Conservation (phyloP, 2,113 vertebrate species). For the Amblyopsis rosae region DNA sequence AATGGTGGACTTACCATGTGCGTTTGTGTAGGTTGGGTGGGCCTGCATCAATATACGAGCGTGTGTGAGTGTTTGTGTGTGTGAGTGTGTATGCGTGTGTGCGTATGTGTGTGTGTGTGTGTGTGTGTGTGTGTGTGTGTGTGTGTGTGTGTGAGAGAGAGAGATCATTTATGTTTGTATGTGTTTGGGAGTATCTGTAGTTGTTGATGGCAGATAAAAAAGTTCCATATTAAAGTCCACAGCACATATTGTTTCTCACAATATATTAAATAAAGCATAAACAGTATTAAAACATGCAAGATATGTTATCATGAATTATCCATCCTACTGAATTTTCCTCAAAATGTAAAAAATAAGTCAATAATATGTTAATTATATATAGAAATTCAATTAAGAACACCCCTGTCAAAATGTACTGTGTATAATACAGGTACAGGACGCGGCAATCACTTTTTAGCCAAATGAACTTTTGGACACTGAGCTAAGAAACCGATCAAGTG, state of each 20-base stretch:
- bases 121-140: background rate
- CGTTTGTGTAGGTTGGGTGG: background rate
- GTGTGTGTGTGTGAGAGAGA: background rate
- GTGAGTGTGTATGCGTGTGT: conserved; percentile 11
- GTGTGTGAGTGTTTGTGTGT: conserved; percentile 4
- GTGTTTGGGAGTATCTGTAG: conserved; percentile 6
- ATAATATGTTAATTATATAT: too few relatives aligned
- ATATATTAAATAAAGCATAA: conserved; percentile 23
- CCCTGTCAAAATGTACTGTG: too few relatives aligned
- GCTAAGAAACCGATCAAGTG: conserved; percentile 1
- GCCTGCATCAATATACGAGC: too few relatives aligned
- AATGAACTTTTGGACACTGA: conserved; percentile 8
- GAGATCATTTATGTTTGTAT: background rate
- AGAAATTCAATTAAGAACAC: too few relatives aligned
- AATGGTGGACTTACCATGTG: conserved; percentile 5
- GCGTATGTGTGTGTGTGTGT: background rate
- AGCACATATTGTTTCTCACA: background rate
- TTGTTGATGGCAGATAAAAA: conserved; percentile 45
- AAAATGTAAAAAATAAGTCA: background rate
- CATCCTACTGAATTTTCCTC: conserved; percentile 29
- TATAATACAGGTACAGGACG: too few relatives aligned
- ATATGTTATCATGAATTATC: conserved; percentile 30
- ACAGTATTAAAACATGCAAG: conserved; percentile 21
- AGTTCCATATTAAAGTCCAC: conserved; percentile 6
- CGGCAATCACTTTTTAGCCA: conserved; percentile 2